Percentiles rank a stretch among this genome's conserved stretches.
Evolutionary conservation across 2,797 vertebrate genomes (phyloP).

Genomic region (Rhyacichthys aspro): DNA sequence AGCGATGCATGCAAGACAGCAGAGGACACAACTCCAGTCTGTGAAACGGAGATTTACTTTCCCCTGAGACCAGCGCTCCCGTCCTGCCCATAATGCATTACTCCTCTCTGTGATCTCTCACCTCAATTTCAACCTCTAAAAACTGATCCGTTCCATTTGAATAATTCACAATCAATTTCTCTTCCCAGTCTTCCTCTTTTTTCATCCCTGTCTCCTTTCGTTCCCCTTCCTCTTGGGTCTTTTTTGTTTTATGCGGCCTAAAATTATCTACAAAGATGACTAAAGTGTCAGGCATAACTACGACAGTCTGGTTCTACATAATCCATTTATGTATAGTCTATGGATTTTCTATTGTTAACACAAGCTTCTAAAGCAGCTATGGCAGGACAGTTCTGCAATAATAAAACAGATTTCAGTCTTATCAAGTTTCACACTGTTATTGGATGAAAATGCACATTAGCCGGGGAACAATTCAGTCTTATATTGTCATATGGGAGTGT

Average conservation of each 20-base stretch:
- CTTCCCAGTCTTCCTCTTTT: conserved; percentile 22
- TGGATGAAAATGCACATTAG: conserved; percentile 8
- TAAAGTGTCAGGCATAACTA: background rate
- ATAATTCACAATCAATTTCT: conserved; percentile 70
- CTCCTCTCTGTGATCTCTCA: conserved; percentile 59
- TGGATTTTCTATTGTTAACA: background rate
- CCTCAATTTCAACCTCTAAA: conserved; percentile 65
- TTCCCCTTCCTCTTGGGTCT: conserved; percentile 5
- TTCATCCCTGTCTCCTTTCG: conserved; percentile 5
- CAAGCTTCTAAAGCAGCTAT: too few species aligned
- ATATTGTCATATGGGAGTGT: conserved; percentile 17
- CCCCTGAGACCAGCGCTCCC: conserved; percentile 20
- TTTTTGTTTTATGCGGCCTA: conserved; percentile 16
- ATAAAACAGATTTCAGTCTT: conserved; percentile 14
- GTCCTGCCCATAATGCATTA: conserved; percentile 66
- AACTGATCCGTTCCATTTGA: conserved; percentile 63
- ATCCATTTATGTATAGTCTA: background rate
- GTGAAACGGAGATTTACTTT: conserved; percentile 36
- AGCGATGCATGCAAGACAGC: conserved; percentile 5
- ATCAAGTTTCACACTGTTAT: conserved; percentile 22
- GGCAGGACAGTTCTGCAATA: conserved; percentile 6
- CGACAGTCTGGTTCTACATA: background rate
- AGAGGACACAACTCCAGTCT: conserved; percentile 11
- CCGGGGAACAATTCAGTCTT: conserved; percentile 16
- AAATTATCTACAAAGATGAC: conserved; percentile 43